Evolutionary conservation across 2,888 invertebrate species (phyloP), one percentile per base, ranked within the genome.

Genomic region (Listrodromus nycthemerus): DNA sequence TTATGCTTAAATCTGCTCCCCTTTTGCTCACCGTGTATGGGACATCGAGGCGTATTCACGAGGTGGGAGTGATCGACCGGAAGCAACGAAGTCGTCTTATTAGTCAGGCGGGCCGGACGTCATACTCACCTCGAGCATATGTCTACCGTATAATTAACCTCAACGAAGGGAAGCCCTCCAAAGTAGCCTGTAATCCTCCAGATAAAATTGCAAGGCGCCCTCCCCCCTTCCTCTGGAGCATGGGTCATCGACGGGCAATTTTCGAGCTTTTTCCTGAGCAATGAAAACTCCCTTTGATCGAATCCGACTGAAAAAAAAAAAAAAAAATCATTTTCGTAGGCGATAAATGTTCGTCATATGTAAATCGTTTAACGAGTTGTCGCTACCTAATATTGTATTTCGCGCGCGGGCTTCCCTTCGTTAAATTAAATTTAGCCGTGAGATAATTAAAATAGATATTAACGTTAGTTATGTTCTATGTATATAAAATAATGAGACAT

Each of bases 131-230:
- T 41, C 69, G 58, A n/a, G 52, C 67, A 61, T 69, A 67, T 67
- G 77, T 82, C 78, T 80, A 80, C 78, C 77, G 80, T 86, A 82
- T 82, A 83, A 86, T 84, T 83, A 83, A 84, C 83, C 81, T 76
- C 83, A 80, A 71, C 76, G 83, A 86, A 85, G 81, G 79, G 86
- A 83, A 86, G 67, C 84, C 80, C 75, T 81, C 77, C 79, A 84
- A 81, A 85, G 80, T 71, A 84, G 79, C 63, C 82, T 81, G 78
- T 84, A 86, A 86, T 84, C 33, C 80, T 67, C 41, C 41, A 55
- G 75, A 85, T 85, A 84, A 85, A 85, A 84, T 85, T 76, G 66
- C 80, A 74, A 80, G 78, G 76, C 66, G 79, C 65, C 33, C 58
- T 67, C 69, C 75, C 50, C 69, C 8, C 45, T 70, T 52, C 8